Percentiles rank a stretch among this genome's conserved stretches.
These are phyloP conservation scores for Paradoxurus hermaphroditus DNA, from an alignment of 2,113 vertebrate species.

Conservation along the genomic window DNA sequence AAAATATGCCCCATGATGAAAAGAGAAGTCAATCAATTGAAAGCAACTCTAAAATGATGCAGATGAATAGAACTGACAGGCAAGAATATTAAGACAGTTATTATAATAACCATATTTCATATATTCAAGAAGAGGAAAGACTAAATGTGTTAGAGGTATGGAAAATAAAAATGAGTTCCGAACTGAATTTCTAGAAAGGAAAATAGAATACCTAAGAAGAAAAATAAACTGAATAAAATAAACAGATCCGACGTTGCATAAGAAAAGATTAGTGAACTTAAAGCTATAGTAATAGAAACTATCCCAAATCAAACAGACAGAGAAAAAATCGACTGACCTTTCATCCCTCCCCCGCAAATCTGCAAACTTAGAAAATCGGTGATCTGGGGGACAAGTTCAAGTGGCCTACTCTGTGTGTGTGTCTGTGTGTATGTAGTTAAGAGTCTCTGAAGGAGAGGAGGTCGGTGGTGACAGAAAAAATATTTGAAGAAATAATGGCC, in stretches of 20 bases:
- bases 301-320: background rate
- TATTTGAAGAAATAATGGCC: background rate
- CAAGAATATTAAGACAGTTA: background rate
- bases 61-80: background rate
- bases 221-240: background rate
- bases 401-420: background rate
- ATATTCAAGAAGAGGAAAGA: background rate
- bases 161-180: background rate
- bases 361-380: background rate
- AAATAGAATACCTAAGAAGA: conserved; percentile 20
- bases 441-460: background rate
- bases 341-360: background rate
- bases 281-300: background rate
- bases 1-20: conserved; percentile 13
- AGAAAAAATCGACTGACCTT: background rate
- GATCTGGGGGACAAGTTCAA: background rate
- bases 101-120: background rate
- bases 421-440: background rate
- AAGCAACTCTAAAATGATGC: background rate
- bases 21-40: background rate
- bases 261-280: background rate
- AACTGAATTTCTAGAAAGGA: background rate
- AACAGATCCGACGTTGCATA: background rate
- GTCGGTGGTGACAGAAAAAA: background rate
- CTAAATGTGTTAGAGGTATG: background rate